Evolutionary conservation across 2,797 vertebrate genomes (phyloP).

Genomic region (Gymnopithys bicolor): DNA sequence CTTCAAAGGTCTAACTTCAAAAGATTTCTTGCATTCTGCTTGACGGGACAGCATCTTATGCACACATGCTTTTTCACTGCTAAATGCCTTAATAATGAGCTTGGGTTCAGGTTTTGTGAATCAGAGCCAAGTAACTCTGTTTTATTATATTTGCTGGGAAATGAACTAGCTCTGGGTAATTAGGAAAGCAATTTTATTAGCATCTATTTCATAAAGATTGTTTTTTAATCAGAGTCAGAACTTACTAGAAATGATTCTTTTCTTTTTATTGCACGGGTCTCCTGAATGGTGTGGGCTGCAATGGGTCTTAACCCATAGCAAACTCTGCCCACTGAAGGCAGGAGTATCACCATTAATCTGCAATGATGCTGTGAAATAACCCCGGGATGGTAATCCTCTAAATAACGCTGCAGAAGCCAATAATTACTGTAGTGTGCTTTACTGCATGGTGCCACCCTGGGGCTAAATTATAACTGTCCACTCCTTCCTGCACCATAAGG

Average conservation of each 20-base stretch:
- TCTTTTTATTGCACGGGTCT: slow-evolving; percentile 70
- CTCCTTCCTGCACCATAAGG: neutral
- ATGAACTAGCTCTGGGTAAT: slow-evolving; percentile 86
- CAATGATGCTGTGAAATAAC: slow-evolving; percentile 64
- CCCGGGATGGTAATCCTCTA: slow-evolving; percentile 32
- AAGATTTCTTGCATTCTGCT: slow-evolving; percentile 82
- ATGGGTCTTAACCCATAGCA: slow-evolving; percentile 67
- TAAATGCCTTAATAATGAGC: slow-evolving; percentile 86
- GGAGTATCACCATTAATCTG: slow-evolving; percentile 62
- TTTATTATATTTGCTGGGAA: slow-evolving; percentile 87
- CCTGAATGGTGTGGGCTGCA: slow-evolving; percentile 55
- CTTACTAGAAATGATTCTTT: slow-evolving; percentile 82
- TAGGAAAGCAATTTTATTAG: slow-evolving; percentile 87
- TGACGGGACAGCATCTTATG: slow-evolving; percentile 81
- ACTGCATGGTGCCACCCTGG: slow-evolving; percentile 25
- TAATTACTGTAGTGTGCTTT: slow-evolving; percentile 63
- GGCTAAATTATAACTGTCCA: slow-evolving; percentile 25
- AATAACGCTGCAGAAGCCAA: slow-evolving; percentile 64
- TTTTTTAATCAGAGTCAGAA: slow-evolving; percentile 87
- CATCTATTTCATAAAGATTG: slow-evolving; percentile 86
- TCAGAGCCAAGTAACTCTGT: slow-evolving; percentile 83
- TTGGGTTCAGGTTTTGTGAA: slow-evolving; percentile 85
- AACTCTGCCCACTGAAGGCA: slow-evolving; percentile 57
- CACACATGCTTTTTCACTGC: slow-evolving; percentile 80
- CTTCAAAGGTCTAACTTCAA: slow-evolving; percentile 84